Evolutionary conservation across 2,113 vertebrate genomes (phyloP).

Genomic region (Pimephales promelas): DNA sequence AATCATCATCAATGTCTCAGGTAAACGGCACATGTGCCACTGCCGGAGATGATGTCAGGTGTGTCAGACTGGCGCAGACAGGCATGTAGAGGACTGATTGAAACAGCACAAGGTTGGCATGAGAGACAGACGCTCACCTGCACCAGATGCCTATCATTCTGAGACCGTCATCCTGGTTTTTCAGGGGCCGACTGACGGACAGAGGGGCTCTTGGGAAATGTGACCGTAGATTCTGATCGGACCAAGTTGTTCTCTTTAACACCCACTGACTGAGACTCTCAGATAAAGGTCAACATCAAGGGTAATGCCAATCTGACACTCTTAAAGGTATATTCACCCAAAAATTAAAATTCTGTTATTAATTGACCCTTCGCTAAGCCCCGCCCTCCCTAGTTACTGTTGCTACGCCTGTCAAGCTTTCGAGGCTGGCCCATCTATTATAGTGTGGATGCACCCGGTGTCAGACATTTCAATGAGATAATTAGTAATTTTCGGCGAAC

Average conservation of each 20-base stretch:
- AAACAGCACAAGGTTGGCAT: constrained; percentile 44
- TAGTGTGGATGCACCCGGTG: no score
- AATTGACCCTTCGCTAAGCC: no score
- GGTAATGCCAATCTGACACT: not conserved
- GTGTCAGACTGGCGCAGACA: constrained; percentile 35
- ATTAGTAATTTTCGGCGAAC: no score
- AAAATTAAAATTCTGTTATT: no score
- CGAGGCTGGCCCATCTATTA: no score
- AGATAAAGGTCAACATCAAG: not conserved
- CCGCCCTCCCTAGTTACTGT: no score
- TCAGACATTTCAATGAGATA: no score
- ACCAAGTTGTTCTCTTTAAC: not conserved
- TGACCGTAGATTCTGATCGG: constrained; percentile 5
- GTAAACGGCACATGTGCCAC: constrained; percentile 4
- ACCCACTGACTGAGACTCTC: constrained; percentile 10
- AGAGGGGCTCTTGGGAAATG: not conserved
- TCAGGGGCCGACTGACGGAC: constrained; percentile 27
- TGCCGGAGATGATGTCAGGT: constrained; percentile 23
- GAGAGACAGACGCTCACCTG: constrained; percentile 44
- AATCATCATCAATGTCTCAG: constrained; percentile 11
- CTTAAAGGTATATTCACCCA: no score
- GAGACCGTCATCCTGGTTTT: constrained; percentile 24
- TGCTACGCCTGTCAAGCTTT: no score
- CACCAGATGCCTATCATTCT: constrained; percentile 39
- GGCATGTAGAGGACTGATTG: constrained; percentile 42